phyloP scores from a whole-genome alignment of 2,797 vertebrate species.

The Alosa sapidissima region DNA sequence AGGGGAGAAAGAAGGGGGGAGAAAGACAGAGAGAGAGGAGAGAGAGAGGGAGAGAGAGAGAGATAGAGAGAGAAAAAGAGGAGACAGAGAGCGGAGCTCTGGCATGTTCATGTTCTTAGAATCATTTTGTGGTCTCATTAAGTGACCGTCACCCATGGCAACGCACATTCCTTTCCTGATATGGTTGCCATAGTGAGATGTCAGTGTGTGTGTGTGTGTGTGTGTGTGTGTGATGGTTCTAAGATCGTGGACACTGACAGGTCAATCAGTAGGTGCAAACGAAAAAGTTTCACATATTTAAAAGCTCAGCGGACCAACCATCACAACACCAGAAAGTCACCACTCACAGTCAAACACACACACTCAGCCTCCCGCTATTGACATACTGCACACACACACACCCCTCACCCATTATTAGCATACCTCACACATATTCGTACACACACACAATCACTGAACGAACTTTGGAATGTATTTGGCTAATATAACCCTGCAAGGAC shows the following conservation, averaged over 20 bases:
- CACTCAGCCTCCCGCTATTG: no score
- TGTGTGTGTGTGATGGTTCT: constrained; percentile 61
- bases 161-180: constrained; percentile 45
- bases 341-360: background rate
- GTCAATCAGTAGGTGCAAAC: constrained; percentile 75
- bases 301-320: constrained; percentile 33
- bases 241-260: constrained; percentile 73
- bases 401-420: background rate
- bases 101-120: constrained; percentile 44
- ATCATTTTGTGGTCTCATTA: constrained; percentile 57
- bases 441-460: background rate
- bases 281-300: constrained; percentile 70
- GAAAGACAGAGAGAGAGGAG: background rate
- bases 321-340: constrained; percentile 52
- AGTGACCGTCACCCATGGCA: constrained; percentile 56
- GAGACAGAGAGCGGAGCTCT: background rate
- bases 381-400: background rate
- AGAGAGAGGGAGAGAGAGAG: background rate
- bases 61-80: background rate
- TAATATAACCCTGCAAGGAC: no score
- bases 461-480: no score
- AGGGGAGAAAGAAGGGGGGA: background rate
- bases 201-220: constrained; percentile 16
- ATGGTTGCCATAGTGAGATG: constrained; percentile 60
- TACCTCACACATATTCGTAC: background rate